Evolutionary conservation across 2,797 vertebrate species (phyloP).

Genomic region (Cynodonichthys magdalenae): DNA sequence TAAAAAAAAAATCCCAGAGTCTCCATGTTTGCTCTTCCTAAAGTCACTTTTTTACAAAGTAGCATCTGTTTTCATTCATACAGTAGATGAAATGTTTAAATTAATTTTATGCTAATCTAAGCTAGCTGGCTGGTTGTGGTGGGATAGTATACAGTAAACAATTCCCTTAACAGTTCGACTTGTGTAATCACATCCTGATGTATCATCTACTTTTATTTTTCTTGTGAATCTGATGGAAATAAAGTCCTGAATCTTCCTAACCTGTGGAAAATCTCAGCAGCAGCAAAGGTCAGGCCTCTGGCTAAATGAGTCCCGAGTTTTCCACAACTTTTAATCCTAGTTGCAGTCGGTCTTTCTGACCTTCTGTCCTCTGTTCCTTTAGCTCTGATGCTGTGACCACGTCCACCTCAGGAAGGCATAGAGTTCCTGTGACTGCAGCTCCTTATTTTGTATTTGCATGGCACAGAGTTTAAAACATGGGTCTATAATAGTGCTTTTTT

Average conservation of each 20-base stretch:
- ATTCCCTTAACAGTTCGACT: too few relatives aligned
- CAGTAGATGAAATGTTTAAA: neutral
- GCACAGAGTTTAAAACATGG: slow-evolving; percentile 28
- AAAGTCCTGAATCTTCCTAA: slow-evolving; percentile 51
- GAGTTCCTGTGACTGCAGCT: slow-evolving; percentile 44
- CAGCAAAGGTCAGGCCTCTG: neutral
- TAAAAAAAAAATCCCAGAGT: neutral
- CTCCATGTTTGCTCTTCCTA: neutral
- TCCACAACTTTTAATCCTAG: slow-evolving; percentile 13
- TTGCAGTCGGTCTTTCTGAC: slow-evolving; percentile 30
- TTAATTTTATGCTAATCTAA: neutral
- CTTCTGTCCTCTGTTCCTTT: slow-evolving; percentile 1
- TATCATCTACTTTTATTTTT: slow-evolving; percentile 9
- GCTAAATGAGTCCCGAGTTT: slow-evolving; percentile 13
- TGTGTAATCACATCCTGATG: too few relatives aligned
- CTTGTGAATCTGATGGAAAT: slow-evolving; percentile 27
- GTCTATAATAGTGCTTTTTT: slow-evolving; percentile 32
- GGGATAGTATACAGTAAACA: neutral
- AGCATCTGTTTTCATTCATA: neutral
- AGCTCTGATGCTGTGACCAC: slow-evolving; percentile 4
- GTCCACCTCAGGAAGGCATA: slow-evolving; percentile 31
- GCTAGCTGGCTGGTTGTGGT: neutral
- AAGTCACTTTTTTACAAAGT: neutral
- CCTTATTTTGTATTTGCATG: slow-evolving; percentile 53
- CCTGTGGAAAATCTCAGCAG: slow-evolving; percentile 28